Evolutionary conservation across 2,888 invertebrate genomes (phyloP), one percentile per base, ranked within the genome.

Genomic region (Subacronicta megacephala): DNA sequence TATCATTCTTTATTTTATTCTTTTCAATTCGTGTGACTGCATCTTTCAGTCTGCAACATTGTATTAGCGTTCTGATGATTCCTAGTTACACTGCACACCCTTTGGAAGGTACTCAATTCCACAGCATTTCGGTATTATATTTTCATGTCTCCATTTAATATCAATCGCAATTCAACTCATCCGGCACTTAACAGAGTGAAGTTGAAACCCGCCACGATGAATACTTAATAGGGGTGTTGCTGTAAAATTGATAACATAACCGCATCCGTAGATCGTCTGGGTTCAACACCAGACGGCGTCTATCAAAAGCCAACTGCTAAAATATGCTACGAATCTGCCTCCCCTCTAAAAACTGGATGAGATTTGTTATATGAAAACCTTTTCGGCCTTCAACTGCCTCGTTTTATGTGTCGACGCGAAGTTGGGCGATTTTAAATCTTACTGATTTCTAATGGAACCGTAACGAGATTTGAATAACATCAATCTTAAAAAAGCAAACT

Each of bases 221-320:
- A 77, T 75, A 75, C 69, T 69, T 66, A 57, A 77, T 29, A 0
- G 4, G 31, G 5, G 26, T 26, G 12, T 61, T 72, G 31, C 53
- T 77, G 29, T 64, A 59, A 72, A 62, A 72, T 75, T 60, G 31
- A 64, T 72, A 72, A 45, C 35, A 35, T 29, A 57, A 64, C 75
- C 78, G 26, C 75, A 69, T 72, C 54, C 58, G 50, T 61, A 72
- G 63, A 66, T 62, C 44, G 54, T 62, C 49, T 18, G 10, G 40
- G 38, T 29, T 58, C 57, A 75, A 46, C 54, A 51, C 18, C 47
- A 52, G 37, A 31, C 58, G 35, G 56, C 26, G 53, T 62, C 66
- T 52, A 60, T 72, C 61, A 53, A 23, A 20, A 38, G 1, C 4
- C 1, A 26, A 23, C 36, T 58, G 10, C 37, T 72, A 42, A 77